phyloP scores from a whole-genome alignment of 1,140 invertebrate genomes.

The Dendroctonus valens region DNA sequence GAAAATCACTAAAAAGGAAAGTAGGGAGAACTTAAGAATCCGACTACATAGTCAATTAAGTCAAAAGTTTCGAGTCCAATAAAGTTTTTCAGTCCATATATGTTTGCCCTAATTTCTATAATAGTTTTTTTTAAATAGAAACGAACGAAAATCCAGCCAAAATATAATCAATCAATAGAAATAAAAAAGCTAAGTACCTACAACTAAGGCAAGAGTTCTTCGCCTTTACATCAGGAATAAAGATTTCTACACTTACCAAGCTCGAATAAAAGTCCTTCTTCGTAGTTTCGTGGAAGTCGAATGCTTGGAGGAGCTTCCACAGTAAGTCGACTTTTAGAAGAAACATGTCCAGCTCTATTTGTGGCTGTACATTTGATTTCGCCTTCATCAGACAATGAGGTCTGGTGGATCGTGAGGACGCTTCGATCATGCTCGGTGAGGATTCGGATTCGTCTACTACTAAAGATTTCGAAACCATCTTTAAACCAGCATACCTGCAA shows the following conservation, averaged over 20 bases:
- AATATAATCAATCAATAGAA: too few species aligned
- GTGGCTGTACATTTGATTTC: constrained; percentile 87
- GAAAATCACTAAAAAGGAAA: too few species aligned
- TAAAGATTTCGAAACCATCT: constrained; percentile 82
- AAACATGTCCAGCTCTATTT: constrained; percentile 76
- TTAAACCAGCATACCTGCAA: constrained; percentile 84
- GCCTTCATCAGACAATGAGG: constrained; percentile 74
- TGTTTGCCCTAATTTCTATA: too few species aligned
- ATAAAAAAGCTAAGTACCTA: too few species aligned
- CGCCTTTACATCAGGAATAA: not conserved
- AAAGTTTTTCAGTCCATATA: too few species aligned
- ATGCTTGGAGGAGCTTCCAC: constrained; percentile 81
- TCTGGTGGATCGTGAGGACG: constrained; percentile 78
- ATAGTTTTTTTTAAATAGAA: too few species aligned
- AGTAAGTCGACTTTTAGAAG: constrained; percentile 68
- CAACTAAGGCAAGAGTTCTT: not conserved
- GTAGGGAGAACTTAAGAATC: too few species aligned
- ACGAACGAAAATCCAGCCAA: too few species aligned
- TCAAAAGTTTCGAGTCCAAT: too few species aligned
- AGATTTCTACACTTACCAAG: constrained; percentile 36
- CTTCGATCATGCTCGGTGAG: constrained; percentile 74
- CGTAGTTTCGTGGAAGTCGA: constrained; percentile 75
- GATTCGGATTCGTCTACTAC: constrained; percentile 74
- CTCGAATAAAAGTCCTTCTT: constrained; percentile 62
- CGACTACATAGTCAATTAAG: too few species aligned